A percentile compares a stretch with the other conserved stretches of the same genome.
These are phyloP conservation scores for Tinamus major DNA, from an alignment of 2,797 vertebrate genomes.

Conservation along the genomic window DNA sequence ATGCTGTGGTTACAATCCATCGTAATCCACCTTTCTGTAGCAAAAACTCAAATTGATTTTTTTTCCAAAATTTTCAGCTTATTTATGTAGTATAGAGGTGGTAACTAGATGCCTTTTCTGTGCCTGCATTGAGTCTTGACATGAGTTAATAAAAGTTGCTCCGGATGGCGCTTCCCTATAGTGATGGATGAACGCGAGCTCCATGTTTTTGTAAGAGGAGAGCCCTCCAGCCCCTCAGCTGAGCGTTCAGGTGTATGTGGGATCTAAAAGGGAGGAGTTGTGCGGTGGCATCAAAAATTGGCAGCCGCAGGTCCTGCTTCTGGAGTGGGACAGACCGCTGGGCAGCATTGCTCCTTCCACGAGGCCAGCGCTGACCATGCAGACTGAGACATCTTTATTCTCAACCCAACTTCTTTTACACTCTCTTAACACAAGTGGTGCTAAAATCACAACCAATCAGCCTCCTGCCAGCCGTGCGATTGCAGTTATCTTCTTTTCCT, in stretches of 20 bases:
- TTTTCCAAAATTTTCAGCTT: background rate
- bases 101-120: background rate
- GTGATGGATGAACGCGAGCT: rapidly evolving
- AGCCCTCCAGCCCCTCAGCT: rapidly evolving
- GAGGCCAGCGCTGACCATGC: no score
- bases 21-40: background rate
- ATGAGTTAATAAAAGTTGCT: background rate
- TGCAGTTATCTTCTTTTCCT: no score
- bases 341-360: background rate
- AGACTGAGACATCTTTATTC: no score
- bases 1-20: background rate
- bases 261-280: rapidly evolving
- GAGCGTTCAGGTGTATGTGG: rapidly evolving
- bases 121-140: background rate
- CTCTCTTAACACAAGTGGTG: no score
- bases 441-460: no score
- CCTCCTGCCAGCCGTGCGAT: no score
- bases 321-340: rapidly evolving
- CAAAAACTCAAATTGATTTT: background rate
- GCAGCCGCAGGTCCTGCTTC: rapidly evolving
- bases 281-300: rapidly evolving
- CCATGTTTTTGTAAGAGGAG: background rate
- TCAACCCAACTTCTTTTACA: no score
- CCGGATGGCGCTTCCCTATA: background rate
- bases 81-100: background rate